Evolutionary conservation across 2,797 vertebrate genomes (phyloP), one percentile per base, ranked within the genome.

Genomic region (Diglossa cyanea): DNA sequence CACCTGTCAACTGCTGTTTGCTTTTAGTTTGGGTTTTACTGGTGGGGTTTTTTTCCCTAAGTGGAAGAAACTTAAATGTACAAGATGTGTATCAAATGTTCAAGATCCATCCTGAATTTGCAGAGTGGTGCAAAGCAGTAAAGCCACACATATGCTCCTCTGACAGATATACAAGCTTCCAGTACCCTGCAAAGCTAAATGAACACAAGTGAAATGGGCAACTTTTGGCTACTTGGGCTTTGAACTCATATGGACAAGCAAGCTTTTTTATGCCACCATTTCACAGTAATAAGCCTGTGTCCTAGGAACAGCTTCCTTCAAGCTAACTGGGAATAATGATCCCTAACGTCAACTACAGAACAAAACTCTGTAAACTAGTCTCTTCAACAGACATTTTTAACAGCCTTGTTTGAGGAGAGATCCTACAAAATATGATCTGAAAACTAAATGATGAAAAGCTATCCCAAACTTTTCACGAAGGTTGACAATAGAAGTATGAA

Each of bases 361-460:
- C 31, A 86, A 48, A 17, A 70, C 2, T 11, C 4, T 26, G 30
- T 18, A n/a, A 90, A 84, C 20, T 13, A 61, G 12, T 3, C 74
- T 55, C 24, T 54, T 79, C 57, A 70, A 87, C 84, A 75, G 11
- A 57, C 3, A 17, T 61, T 77, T 75, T 91, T 62, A 90, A 61
- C 8, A 67, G 17, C 13, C 33, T 48, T 75, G 9, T 60, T 71
- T 77, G 13, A 82, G 47, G 8, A 89, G 7, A 72, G 7, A 66
- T 30, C 1, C 24, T 23, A 68, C 11, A 71, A 96, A 91, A 89
- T 10, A 60, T 5, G 2, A 75, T 45, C 47, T 51, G 37, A 77
- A 65, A 80, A 45, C n/a, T 30, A 57, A 74, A 86, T 24, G 17
- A 85, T 57, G 11, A 90, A 83, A 91, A 83, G 33, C 20, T 83